These are phyloP conservation scores for Tamias sibiricus DNA, from an alignment of 2,113 vertebrate species.

Conservation along the genomic window DNA sequence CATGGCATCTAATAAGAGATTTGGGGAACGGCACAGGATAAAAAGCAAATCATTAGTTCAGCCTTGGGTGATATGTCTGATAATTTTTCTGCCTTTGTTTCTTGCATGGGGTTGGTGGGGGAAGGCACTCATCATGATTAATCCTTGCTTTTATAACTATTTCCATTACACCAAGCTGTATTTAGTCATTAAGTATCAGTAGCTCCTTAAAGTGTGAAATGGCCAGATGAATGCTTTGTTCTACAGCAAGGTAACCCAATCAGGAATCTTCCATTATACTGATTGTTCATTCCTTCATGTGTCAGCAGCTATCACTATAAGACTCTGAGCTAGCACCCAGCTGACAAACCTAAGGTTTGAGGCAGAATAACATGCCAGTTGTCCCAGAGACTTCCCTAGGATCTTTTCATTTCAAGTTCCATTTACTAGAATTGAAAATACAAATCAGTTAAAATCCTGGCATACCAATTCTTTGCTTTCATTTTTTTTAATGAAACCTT, in stretches of 20 bases:
- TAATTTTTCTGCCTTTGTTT: not conserved
- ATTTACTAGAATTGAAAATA: conserved; percentile 49
- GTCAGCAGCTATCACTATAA: not conserved
- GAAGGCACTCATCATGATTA: not conserved
- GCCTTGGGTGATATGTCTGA: not conserved
- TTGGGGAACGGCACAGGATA: not conserved
- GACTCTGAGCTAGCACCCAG: not conserved
- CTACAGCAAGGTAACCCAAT: conserved; percentile 8
- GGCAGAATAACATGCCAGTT: not conserved
- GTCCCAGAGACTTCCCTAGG: not conserved
- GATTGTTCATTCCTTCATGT: not conserved
- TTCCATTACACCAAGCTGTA: not conserved
- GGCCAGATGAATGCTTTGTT: conserved; percentile 23
- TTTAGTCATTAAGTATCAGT: not conserved
- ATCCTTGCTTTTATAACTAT: not conserved
- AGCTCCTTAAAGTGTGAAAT: not conserved
- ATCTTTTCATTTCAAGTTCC: not conserved
- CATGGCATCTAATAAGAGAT: conserved; percentile 92
- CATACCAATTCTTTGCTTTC: conserved; percentile 41
- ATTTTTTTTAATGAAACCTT: conserved; percentile 41
- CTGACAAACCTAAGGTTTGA: not conserved
- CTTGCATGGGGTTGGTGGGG: not conserved
- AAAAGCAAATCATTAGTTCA: conserved; percentile 1
- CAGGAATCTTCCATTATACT: not conserved
- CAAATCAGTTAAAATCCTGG: conserved; percentile 53